A percentile compares a stretch with the other conserved stretches of the same genome.
Evolutionary conservation across 2,113 vertebrate species (phyloP).

Genomic region (Hemiscyllium ocellatum): DNA sequence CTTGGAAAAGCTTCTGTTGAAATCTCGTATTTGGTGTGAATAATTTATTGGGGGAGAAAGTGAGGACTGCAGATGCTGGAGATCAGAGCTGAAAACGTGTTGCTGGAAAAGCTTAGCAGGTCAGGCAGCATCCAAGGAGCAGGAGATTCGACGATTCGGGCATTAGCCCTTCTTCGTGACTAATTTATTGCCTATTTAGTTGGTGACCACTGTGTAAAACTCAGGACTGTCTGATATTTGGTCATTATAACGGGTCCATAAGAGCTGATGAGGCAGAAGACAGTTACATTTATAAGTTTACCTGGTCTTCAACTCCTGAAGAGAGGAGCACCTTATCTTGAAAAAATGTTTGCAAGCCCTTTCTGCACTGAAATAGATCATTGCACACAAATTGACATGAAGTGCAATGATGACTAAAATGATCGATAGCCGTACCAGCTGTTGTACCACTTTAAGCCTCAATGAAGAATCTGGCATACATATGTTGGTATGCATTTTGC

Average conservation of each 20-base stretch:
- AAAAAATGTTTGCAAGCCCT: neutral
- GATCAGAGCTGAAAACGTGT: too few relatives aligned
- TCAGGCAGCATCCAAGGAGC: too few relatives aligned
- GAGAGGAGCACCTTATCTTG: neutral
- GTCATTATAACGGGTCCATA: neutral
- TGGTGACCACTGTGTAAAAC: too few relatives aligned
- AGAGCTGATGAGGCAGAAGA: neutral
- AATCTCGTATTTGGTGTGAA: too few relatives aligned
- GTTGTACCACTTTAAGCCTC: neutral
- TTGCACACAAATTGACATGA: neutral
- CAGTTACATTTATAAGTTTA: neutral
- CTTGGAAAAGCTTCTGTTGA: neutral
- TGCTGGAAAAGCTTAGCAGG: too few relatives aligned
- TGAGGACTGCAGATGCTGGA: too few relatives aligned
- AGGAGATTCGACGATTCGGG: too few relatives aligned
- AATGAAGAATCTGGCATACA: neutral
- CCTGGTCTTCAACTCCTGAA: neutral
- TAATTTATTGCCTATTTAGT: neutral
- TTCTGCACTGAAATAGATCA: neutral
- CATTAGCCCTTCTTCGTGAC: too few relatives aligned
- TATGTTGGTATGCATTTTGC: neutral
- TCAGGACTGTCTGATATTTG: too few relatives aligned
- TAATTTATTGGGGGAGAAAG: too few relatives aligned
- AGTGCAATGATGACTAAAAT: neutral
- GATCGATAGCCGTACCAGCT: neutral